Conservation (phyloP, 2,113 vertebrate species). For the Poecilia latipinna region DNA sequence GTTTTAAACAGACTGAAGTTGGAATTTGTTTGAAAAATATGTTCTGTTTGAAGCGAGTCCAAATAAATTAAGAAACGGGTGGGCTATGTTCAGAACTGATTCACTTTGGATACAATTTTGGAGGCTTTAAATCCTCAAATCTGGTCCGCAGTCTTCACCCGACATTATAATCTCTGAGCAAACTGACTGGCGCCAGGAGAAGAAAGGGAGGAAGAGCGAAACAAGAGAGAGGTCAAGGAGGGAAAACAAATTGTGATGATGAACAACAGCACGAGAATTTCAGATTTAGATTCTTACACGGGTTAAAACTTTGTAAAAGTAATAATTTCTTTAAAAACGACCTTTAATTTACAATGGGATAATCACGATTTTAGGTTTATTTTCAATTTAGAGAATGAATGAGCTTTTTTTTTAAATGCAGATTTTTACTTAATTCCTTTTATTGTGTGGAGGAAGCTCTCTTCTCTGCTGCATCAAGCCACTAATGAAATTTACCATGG, state of each 20-base stretch:
- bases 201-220: conserved; percentile 47
- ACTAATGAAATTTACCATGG: conserved; percentile 70
- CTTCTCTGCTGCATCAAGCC: conserved; percentile 56
- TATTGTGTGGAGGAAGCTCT: conserved; percentile 48
- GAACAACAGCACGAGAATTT: conserved; percentile 24
- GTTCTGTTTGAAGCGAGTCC: background rate
- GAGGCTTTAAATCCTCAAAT: conserved; percentile 32
- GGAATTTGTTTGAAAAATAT: background rate
- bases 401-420: background rate
- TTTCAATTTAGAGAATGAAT: background rate
- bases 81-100: conserved; percentile 14
- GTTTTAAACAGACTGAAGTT: background rate
- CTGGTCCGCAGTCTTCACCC: conserved; percentile 63
- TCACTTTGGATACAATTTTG: conserved; percentile 36
- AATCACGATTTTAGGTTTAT: background rate
- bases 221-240: conserved; percentile 52
- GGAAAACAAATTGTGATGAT: conserved; percentile 45
- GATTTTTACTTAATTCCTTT: conserved; percentile 23
- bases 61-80: background rate
- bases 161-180: conserved; percentile 72
- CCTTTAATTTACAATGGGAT: background rate
- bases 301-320: background rate
- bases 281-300: conserved; percentile 1
- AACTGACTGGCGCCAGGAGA: conserved; percentile 72
- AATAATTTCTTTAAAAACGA: background rate